Evolutionary conservation across 2,888 invertebrate genomes (phyloP), one percentile per base, ranked within the genome.

Genomic region (Teinopalpus imperialis): DNA sequence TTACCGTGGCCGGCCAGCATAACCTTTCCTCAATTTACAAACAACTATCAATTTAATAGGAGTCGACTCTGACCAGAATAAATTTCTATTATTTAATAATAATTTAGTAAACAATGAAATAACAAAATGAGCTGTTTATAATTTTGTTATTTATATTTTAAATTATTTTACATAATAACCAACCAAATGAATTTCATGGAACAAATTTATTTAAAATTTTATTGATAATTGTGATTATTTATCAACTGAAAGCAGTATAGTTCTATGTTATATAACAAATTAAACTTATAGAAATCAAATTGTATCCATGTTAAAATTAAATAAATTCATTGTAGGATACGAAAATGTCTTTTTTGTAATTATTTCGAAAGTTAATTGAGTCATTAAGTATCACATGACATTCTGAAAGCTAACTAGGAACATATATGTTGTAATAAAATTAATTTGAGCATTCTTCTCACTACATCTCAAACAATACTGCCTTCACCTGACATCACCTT

Each of bases 21-120:
- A 47, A 44, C 53, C 45, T 37, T 30, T 52, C 48, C 53, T 54
- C 53, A 61, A 62, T 66, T 65, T 64, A 71, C 60, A 72, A 67
- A 61, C 66, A 75, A 63, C 64, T 69, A 73, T 62, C 54, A 57
- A 54, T 60, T 62, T 68, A 74, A 69, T 77, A 81, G 74, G 73
- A 75, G 74, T 72, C 70, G 63, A 76, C 64, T n/a, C n/a, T 81
- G 81, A 82, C 82, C 80, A 82, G 81, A 82, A 81, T 70, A 71
- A 64, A 73, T 74, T 69, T 62, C 59, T 66, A 65, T 67, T 59
- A 58, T 56, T 56, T 58, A 64, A 69, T 65, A 72, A 77, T 71
- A 72, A 74, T 73, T 74, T 71, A 69, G 61, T 69, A 69, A 70
- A 72, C 46, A 60, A 65, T 59, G 63, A 62, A 57, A 52, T 61